Conservation (phyloP, 2,888 invertebrate genomes). For the Orchestes rusci region DNA sequence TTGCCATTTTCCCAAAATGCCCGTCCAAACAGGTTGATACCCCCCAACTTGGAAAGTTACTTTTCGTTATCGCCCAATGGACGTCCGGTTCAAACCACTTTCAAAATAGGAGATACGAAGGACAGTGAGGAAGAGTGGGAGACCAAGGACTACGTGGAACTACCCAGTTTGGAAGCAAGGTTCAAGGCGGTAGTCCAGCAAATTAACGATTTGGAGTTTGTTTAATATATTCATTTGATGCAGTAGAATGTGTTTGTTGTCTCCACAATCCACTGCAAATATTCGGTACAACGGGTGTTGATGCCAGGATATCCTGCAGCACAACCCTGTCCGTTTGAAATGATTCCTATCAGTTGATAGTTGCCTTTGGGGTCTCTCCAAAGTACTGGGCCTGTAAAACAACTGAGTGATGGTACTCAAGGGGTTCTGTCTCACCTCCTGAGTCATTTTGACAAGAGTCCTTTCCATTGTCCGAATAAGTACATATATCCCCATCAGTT, state of each 20-base stretch:
- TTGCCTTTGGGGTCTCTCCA: slow-evolving; percentile 44
- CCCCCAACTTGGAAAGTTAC: slow-evolving; percentile 52
- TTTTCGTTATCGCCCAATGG: slow-evolving; percentile 55
- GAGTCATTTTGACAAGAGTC: slow-evolving; percentile 31
- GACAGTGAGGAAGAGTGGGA: slow-evolving; percentile 50
- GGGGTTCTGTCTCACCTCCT: slow-evolving; percentile 19
- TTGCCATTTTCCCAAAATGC: slow-evolving; percentile 60
- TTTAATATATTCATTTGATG: slow-evolving; percentile 6
- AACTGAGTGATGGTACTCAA: neutral
- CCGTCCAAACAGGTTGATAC: slow-evolving; percentile 42
- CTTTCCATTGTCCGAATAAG: slow-evolving; percentile 20
- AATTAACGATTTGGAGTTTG: slow-evolving; percentile 19
- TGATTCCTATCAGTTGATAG: slow-evolving; percentile 46
- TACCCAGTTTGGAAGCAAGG: slow-evolving; percentile 38
- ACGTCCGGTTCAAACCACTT: slow-evolving; percentile 52
- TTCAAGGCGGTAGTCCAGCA: slow-evolving; percentile 15
- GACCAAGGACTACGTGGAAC: slow-evolving; percentile 59
- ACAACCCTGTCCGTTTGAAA: slow-evolving; percentile 51
- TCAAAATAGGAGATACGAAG: slow-evolving; percentile 49
- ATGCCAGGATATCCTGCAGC: slow-evolving; percentile 46
- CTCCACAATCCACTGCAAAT: slow-evolving; percentile 49
- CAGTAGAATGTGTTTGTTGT: neutral
- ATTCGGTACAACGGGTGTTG: slow-evolving; percentile 50
- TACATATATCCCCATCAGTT: slow-evolving; percentile 28
- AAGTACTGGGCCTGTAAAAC: slow-evolving; percentile 28